Percentiles rank a stretch among this genome's conserved stretches.
Evolutionary conservation across 2,888 invertebrate species (phyloP).

Genomic region (Ashinkailepas kermadecensis): DNA sequence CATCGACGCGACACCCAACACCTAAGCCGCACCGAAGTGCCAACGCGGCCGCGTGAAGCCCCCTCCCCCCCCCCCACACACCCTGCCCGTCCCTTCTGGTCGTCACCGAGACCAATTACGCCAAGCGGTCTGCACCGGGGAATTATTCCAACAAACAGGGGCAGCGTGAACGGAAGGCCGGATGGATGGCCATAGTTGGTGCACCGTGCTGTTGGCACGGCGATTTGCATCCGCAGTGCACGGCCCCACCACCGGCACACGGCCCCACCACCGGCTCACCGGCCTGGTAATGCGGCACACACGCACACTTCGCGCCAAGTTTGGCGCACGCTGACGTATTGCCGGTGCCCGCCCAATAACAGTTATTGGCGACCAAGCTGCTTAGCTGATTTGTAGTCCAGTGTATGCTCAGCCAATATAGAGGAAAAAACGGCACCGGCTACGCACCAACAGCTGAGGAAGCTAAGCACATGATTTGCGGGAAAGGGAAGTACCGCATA

Average conservation of each 20-base stretch:
- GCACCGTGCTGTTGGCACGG: not conserved
- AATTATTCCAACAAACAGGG: slow-evolving; percentile 6
- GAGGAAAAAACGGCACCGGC: not conserved
- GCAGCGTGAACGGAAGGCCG: not conserved
- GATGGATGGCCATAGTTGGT: slow-evolving; percentile 1
- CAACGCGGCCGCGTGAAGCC: too few relatives aligned
- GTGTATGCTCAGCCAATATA: not conserved
- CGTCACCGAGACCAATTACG: too few relatives aligned
- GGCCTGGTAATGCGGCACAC: not conserved
- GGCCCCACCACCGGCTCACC: not conserved
- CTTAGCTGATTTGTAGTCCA: not conserved
- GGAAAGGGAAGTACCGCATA: too few relatives aligned
- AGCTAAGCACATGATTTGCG: too few relatives aligned
- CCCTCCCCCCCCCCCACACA: too few relatives aligned
- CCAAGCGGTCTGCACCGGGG: not conserved
- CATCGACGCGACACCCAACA: too few relatives aligned
- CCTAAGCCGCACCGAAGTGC: too few relatives aligned
- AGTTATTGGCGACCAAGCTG: not conserved
- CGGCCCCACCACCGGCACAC: not conserved
- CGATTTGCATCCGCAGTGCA: not conserved
- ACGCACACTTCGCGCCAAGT: not conserved
- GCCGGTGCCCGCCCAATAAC: not conserved
- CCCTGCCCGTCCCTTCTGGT: too few relatives aligned
- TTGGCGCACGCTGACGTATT: not conserved
- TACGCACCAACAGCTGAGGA: too few relatives aligned